Base-by-base conservation (phyloP, 2,113 vertebrate species). In the Zapornia atra region DNA sequence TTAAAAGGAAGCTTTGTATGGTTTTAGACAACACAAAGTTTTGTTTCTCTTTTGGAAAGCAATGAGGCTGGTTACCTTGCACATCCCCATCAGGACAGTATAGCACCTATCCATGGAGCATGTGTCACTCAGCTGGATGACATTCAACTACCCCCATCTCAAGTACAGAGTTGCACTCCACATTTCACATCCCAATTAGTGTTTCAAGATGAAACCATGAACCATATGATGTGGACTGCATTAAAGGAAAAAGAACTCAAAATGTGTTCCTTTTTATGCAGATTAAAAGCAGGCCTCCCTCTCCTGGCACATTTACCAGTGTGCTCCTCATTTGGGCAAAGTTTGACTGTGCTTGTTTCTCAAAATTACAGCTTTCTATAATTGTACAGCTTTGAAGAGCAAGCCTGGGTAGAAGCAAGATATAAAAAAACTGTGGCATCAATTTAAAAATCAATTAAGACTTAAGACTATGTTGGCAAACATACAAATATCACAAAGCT, bases 291-390 rank as follows among this genome's bases (percentile, higher is more conserved):
- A 80, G 44, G 50, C 46, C 82, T 93, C 4, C 2, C 56, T 88
- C 71, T 88, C 36, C 60, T 85, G 75, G 60, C 38, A 59, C 1
- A 5, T 68, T 85, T 61, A 79, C 40, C 40, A 90, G 10, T n/a
- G 24, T 51, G 48, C 44, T 87, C 75, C 33, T 95, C 71, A 50
- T 84, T 78, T 95, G 60, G 69, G 64, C 46, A 86, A 93, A 82
- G 59, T 88, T 54, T 88, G 57, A 80, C 85, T 92, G 79, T 88
- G 64, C 82, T 94, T 90, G 64, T 93, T 83, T 93, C 86, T 78
- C 79, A 95, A 68, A 88, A 83, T 64, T 81, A 60, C 2, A 90
- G 57, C 56, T 90, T 90, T 90, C 72, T 88, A 24, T 78, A 93
- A 88, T 16, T 70, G 66, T 56, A 48, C 80, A 84, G 28, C 72